Percentiles rank a stretch among this genome's conserved stretches.
Conservation (phyloP, 2,113 vertebrate genomes). For the Ceyx cyanopectus region DNA sequence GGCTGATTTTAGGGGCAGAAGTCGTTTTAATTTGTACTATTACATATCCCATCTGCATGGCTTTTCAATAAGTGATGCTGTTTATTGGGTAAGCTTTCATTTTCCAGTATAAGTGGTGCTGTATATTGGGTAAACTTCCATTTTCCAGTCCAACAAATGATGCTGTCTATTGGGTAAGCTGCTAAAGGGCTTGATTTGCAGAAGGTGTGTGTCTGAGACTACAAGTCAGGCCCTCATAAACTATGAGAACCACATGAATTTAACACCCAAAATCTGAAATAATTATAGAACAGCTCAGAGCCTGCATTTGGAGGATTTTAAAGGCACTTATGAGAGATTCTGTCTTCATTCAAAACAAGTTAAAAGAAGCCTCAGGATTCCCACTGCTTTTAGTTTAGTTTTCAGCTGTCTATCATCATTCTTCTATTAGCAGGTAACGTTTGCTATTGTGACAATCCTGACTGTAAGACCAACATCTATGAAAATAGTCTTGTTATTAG, state of each 20-base stretch:
- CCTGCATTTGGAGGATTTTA: neutral
- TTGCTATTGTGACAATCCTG: neutral
- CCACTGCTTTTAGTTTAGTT: neutral
- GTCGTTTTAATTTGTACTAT: neutral
- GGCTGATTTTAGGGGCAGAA: neutral
- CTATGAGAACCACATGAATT: neutral
- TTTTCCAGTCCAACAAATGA: neutral
- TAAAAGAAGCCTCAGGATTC: neutral
- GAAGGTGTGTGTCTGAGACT: rapidly evolving
- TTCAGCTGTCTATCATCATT: neutral
- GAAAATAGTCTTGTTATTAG: neutral
- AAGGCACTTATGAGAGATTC: neutral
- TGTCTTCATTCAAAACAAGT: neutral
- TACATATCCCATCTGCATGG: neutral
- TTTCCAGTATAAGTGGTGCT: too few relatives aligned
- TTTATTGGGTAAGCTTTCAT: neutral
- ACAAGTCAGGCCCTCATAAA: neutral
- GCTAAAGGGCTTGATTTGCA: neutral
- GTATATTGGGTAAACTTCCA: too few relatives aligned
- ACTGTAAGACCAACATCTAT: neutral
- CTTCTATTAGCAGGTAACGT: neutral
- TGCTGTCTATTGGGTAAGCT: neutral
- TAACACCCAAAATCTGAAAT: neutral
- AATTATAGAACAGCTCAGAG: neutral
- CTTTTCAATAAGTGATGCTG: neutral